phyloP scores from a whole-genome alignment of 2,113 vertebrate genomes.

The Crotalus tigris region DNA sequence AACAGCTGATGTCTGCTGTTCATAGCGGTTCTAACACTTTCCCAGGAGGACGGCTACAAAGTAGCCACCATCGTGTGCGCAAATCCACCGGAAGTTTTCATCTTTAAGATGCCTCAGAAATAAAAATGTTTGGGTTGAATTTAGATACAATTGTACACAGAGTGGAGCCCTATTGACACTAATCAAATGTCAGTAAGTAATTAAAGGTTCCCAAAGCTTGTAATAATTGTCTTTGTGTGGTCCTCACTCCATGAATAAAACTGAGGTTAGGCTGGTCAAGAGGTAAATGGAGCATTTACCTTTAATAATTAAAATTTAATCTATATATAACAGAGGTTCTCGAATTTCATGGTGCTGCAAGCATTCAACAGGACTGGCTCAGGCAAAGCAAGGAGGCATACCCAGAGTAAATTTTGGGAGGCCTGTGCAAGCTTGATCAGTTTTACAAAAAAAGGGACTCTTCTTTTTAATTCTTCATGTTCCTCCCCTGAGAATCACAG shows the following conservation, averaged over 20 bases:
- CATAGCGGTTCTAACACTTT: too few species aligned
- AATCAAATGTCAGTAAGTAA: neutral
- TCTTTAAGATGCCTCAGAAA: neutral
- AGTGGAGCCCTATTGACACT: neutral
- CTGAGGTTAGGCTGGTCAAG: neutral
- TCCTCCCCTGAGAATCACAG: neutral
- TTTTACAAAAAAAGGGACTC: neutral
- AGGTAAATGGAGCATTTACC: neutral
- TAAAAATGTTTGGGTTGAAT: neutral
- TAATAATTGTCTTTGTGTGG: neutral
- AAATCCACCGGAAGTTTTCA: neutral
- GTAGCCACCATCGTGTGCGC: too few species aligned
- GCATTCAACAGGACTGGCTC: neutral
- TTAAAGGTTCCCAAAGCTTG: neutral
- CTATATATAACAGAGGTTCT: neutral
- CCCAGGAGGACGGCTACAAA: too few species aligned
- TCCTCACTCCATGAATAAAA: neutral
- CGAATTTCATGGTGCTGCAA: neutral
- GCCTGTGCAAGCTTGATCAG: neutral
- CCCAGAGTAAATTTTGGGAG: neutral
- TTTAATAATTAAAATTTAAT: neutral
- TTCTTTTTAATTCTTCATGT: neutral
- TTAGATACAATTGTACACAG: neutral
- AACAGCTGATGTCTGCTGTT: too few species aligned
- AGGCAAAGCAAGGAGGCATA: neutral